These are phyloP conservation scores for Anguilla anguilla DNA, from an alignment of 2,797 vertebrate species.

Conservation along the genomic window DNA sequence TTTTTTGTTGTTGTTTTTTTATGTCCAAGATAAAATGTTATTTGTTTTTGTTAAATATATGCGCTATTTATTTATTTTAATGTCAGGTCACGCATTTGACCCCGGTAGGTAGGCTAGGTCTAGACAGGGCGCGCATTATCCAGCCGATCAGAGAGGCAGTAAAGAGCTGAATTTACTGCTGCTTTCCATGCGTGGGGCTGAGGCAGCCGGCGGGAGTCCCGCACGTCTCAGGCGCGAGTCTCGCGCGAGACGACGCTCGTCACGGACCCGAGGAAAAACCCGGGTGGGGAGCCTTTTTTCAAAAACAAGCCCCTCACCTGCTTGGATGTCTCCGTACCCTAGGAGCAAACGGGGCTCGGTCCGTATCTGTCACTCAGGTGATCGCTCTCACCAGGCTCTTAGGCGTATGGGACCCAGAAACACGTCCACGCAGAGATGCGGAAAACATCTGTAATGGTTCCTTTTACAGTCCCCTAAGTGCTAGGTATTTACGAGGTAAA, in stretches of 20 bases:
- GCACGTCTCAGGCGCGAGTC: slow-evolving; percentile 31
- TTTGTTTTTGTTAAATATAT: slow-evolving; percentile 62
- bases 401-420: not conserved
- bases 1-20: slow-evolving; percentile 48
- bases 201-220: slow-evolving; percentile 51
- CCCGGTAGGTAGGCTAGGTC: slow-evolving; percentile 51
- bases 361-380: slow-evolving; percentile 19
- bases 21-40: slow-evolving; percentile 60
- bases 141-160: slow-evolving; percentile 53
- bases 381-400: slow-evolving; percentile 30
- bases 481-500: too few species aligned
- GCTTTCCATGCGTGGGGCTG: slow-evolving; percentile 32
- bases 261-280: slow-evolving; percentile 50
- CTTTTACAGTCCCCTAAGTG: too few species aligned
- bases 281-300: slow-evolving; percentile 48
- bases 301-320: slow-evolving; percentile 41
- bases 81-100: slow-evolving; percentile 53
- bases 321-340: slow-evolving; percentile 39
- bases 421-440: not conserved
- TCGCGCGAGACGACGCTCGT: slow-evolving; percentile 52
- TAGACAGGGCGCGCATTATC: slow-evolving; percentile 61
- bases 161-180: slow-evolving; percentile 61
- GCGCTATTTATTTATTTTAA: slow-evolving; percentile 61
- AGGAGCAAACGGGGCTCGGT: slow-evolving; percentile 33
- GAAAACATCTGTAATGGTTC: not conserved